Conservation (phyloP, 2,797 vertebrate species). For the Neoniphon sammara region DNA sequence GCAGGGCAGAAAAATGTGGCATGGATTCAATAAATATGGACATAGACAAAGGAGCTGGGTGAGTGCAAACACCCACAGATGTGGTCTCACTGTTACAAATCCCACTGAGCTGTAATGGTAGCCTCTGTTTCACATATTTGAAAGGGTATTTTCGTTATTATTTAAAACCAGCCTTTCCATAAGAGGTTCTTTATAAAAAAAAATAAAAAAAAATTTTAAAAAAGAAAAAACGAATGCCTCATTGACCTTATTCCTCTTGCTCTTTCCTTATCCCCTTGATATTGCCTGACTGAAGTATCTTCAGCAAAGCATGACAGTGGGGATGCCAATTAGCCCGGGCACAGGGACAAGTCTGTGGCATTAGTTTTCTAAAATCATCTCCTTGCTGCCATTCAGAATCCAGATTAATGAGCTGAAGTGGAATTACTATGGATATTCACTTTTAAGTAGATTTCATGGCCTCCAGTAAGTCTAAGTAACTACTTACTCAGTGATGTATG, state of each 20-base stretch:
- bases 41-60: neutral
- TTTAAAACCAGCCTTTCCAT: neutral
- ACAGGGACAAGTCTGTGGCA: conserved; percentile 34
- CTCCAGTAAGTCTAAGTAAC: neutral
- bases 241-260: neutral
- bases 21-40: conserved; percentile 21
- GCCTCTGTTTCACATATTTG: neutral
- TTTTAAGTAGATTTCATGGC: conserved; percentile 1
- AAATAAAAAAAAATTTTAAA: too few relatives aligned
- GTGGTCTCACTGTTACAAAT: conserved; percentile 12
- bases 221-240: too few relatives aligned
- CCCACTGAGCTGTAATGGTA: neutral
- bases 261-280: conserved; percentile 1
- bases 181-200: neutral
- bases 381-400: conserved; percentile 31
- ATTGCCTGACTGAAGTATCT: neutral
- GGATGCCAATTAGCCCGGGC: conserved; percentile 53
- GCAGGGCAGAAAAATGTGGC: conserved; percentile 9
- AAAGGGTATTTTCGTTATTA: neutral
- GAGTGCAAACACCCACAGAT: too few relatives aligned
- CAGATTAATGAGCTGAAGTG: conserved; percentile 56
- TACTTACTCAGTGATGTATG: neutral
- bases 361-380: conserved; percentile 21
- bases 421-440: conserved; percentile 43
- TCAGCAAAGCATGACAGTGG: neutral